Conservation (phyloP, 2,888 invertebrate genomes). For the Drosophila paracracens region DNA sequence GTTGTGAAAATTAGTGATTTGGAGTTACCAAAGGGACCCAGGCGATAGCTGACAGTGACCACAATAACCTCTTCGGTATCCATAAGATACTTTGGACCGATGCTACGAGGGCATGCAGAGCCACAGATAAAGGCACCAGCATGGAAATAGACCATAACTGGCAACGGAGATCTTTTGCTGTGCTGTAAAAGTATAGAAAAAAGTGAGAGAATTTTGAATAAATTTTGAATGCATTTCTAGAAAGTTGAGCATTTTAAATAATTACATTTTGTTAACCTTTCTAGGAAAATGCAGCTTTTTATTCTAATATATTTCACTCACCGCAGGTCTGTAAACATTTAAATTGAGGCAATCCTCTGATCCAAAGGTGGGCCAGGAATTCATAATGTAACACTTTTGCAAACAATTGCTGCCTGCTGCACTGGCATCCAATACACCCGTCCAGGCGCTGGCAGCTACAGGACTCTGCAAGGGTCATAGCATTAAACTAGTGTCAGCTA, state of each 20-base stretch:
- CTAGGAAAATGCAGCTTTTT: neutral
- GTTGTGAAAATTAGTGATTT: neutral
- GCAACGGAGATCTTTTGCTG: conserved; percentile 48
- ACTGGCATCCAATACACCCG: conserved; percentile 73
- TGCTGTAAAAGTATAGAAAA: conserved; percentile 14
- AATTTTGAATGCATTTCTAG: neutral
- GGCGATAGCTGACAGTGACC: conserved; percentile 84
- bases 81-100: conserved; percentile 86
- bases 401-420: conserved; percentile 83
- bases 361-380: conserved; percentile 77
- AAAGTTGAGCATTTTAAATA: neutral
- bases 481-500: neutral
- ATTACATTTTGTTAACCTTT: neutral
- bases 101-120: conserved; percentile 78
- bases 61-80: conserved; percentile 84
- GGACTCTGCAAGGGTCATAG: conserved; percentile 74
- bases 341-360: conserved; percentile 86
- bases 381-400: conserved; percentile 85
- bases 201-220: neutral
- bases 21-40: conserved; percentile 75
- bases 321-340: conserved; percentile 85
- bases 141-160: conserved; percentile 86
- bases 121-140: conserved; percentile 86
- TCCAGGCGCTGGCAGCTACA: conserved; percentile 66
- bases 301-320: conserved; percentile 18